These are phyloP conservation scores for Coilia nasus DNA, from an alignment of 2,797 vertebrate species.

Conservation along the genomic window DNA sequence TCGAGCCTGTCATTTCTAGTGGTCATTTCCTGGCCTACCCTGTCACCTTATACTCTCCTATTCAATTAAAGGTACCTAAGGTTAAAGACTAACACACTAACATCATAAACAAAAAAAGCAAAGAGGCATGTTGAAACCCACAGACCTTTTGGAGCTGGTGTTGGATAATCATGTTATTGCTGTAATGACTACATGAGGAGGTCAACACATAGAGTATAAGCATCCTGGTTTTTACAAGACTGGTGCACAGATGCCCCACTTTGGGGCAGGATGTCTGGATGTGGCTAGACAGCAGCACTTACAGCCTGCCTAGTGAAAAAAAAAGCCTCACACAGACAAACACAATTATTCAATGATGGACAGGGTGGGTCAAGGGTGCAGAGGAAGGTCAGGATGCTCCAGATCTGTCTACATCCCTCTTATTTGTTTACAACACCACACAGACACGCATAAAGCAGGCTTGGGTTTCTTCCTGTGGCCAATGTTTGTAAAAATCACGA, in stretches of 20 bases:
- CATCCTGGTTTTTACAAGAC: neutral
- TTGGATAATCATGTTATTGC: neutral
- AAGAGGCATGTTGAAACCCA: too few species aligned
- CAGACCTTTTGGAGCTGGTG: neutral
- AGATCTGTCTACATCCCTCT: neutral
- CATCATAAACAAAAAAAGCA: too few species aligned
- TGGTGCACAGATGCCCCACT: neutral
- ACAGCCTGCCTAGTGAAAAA: neutral
- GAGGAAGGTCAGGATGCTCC: neutral
- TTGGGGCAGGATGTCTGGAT: neutral
- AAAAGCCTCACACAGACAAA: neutral
- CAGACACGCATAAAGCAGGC: neutral
- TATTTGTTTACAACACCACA: neutral
- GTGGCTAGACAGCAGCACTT: conserved; percentile 7
- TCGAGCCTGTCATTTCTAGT: too few species aligned
- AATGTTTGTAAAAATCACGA: neutral
- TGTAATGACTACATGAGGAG: neutral
- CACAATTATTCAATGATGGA: neutral
- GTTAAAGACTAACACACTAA: too few species aligned
- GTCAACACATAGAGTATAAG: neutral
- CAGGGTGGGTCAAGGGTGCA: neutral
- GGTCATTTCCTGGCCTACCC: too few species aligned
- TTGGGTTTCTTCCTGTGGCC: neutral
- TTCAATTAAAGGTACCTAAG: too few species aligned
- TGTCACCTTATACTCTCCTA: too few species aligned